Evolutionary conservation across 2,888 invertebrate species (phyloP), one percentile per base, ranked within the genome.

Genomic region (Homarus gammarus): DNA sequence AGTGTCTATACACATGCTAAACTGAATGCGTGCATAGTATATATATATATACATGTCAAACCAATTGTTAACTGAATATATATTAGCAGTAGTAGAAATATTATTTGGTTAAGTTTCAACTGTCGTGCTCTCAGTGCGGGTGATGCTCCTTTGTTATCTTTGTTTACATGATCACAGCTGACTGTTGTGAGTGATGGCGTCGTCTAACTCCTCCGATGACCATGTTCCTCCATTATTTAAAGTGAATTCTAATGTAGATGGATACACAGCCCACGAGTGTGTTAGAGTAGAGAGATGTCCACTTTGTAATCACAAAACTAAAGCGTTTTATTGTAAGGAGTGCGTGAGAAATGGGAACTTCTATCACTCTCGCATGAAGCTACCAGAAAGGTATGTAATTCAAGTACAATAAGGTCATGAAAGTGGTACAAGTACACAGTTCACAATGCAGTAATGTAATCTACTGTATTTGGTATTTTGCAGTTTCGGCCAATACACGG

Each of bases 271-370:
- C 12, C 44, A 70, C 22, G 70, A 44, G 31, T 40, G 68, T 44
- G 36, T 27, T n/a, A 64, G 33, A 1, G 70, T 92, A 93, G 94
- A 95, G 90, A 95, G 95, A 93, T 96, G 96, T 93, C 96, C 96
- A 51, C 94, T 96, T 89, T 96, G 96, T 93, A 94, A 94, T 92
- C 95, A 95, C 92, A 95, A 95, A 90, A 95, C 95, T 93, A 95
- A 95, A 93, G 94, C 94, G 93, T 97, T 97, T 94, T 96, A 97
- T 93, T 98, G 98, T 94, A 95, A 95, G 89, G 96, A 96, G 93
- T 98, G 98, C 94, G 95, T 98, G 87, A 95, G 95, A 93, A 96
- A 95, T 94, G 98, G 97, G 91, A 96, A 96, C 94, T 97, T 97
- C 94, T 95, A 96, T 91, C 96, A 96, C 94, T 96, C 96, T 89